A percentile compares a stretch with the other conserved stretches of the same genome.
These are phyloP conservation scores for Siphamia tubifer DNA, from an alignment of 2,113 vertebrate genomes.

Conservation along the genomic window DNA sequence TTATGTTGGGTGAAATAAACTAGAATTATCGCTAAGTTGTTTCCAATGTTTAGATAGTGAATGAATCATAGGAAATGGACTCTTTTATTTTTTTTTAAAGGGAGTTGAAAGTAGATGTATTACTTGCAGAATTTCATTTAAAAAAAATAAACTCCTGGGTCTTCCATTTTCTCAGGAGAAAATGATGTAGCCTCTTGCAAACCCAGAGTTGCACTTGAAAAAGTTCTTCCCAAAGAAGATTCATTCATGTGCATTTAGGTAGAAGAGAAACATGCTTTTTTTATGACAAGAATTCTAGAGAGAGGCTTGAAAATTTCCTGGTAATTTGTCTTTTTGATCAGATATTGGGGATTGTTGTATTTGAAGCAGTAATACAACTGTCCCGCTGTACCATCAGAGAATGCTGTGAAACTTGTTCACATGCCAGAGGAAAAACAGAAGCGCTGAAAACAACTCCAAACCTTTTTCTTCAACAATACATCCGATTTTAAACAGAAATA, in stretches of 20 bases:
- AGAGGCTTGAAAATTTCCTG: not conserved
- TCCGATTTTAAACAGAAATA: too few relatives aligned
- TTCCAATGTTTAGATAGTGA: not conserved
- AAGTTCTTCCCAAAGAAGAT: slow-evolving; percentile 6
- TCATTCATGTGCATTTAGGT: not conserved
- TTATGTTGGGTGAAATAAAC: too few relatives aligned
- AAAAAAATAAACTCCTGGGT: slow-evolving; percentile 15
- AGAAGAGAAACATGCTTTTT: slow-evolving; percentile 2
- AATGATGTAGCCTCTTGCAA: slow-evolving; percentile 8
- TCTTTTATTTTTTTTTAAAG: not conserved
- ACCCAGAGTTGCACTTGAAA: slow-evolving; percentile 3
- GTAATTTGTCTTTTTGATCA: slow-evolving; percentile 19
- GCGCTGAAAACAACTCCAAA: not conserved
- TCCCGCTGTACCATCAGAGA: not conserved
- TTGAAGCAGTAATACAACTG: slow-evolving; percentile 14
- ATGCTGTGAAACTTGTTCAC: not conserved
- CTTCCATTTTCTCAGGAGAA: slow-evolving; percentile 10
- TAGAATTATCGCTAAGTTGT: not conserved
- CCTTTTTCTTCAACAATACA: too few relatives aligned
- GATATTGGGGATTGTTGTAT: not conserved
- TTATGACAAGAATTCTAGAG: not conserved
- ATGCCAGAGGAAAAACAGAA: not conserved
- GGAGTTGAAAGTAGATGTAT: not conserved
- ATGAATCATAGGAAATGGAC: not conserved
- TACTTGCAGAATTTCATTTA: not conserved